These are phyloP conservation scores for Tinea trinotella DNA, from an alignment of 2,888 invertebrate genomes.

Conservation along the genomic window DNA sequence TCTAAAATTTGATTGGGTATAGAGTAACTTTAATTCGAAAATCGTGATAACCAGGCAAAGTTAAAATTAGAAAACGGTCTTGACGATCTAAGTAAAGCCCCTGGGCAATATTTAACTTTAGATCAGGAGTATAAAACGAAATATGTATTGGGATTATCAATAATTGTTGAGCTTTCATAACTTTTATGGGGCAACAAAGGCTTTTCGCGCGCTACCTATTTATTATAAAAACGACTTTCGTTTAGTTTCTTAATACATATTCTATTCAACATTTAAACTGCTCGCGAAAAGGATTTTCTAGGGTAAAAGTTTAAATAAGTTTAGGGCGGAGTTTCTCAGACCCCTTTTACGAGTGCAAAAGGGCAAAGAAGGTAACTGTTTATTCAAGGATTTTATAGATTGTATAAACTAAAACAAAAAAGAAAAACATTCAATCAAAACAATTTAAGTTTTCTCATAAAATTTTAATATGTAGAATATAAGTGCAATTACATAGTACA, in stretches of 20 bases:
- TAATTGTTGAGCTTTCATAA: background rate
- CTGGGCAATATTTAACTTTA: slow-evolving; percentile 49
- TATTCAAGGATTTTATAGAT: slow-evolving; percentile 68
- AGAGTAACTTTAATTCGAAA: slow-evolving; percentile 57
- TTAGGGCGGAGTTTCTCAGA: slow-evolving; percentile 60
- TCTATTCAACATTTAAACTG: slow-evolving; percentile 63
- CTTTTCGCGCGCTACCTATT: background rate
- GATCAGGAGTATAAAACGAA: slow-evolving; percentile 27
- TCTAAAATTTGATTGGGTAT: slow-evolving; percentile 51
- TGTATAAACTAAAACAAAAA: slow-evolving; percentile 30
- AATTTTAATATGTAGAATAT: too few species aligned
- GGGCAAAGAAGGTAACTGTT: slow-evolving; percentile 67
- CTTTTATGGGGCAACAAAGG: background rate
- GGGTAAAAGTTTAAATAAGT: slow-evolving; percentile 70
- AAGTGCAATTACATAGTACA: too few species aligned
- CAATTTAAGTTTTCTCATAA: background rate
- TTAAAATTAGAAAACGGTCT: slow-evolving; percentile 64
- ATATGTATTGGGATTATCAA: slow-evolving; percentile 16
- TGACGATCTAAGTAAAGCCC: slow-evolving; percentile 63
- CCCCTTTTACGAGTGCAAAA: slow-evolving; percentile 67
- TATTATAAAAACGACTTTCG: slow-evolving; percentile 1
- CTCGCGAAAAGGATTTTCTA: slow-evolving; percentile 65
- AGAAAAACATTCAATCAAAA: slow-evolving; percentile 31
- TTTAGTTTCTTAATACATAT: slow-evolving; percentile 50
- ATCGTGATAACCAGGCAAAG: slow-evolving; percentile 53